Conservation (phyloP, 2,888 invertebrate species). For the Julus scandinavius region DNA sequence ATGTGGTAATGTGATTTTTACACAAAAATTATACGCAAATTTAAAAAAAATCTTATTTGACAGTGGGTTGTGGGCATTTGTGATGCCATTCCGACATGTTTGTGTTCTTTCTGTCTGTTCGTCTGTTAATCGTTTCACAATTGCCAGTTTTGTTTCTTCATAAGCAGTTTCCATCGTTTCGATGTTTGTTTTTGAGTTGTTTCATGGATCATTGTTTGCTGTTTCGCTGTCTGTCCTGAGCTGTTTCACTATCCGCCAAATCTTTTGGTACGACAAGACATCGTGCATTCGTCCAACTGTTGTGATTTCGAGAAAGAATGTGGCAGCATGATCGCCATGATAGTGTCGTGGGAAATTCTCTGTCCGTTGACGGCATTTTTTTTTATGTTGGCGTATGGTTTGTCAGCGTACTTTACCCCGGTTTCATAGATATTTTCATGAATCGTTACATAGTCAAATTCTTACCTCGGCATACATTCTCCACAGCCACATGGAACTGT, state of each 20-base stretch:
- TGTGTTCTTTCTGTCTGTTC: neutral
- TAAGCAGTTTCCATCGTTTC: slow-evolving; percentile 1
- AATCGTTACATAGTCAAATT: slow-evolving; percentile 13
- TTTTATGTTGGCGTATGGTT: slow-evolving; percentile 6
- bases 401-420: neutral
- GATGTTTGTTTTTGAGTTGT: slow-evolving; percentile 19
- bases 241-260: neutral
- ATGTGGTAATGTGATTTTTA: neutral
- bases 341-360: neutral
- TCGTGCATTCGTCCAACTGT: slow-evolving; percentile 26
- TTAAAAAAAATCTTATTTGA: neutral
- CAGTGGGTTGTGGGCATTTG: neutral
- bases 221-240: slow-evolving; percentile 1
- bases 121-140: neutral
- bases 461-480: slow-evolving; percentile 31
- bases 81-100: neutral
- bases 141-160: neutral
- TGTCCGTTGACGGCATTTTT: slow-evolving; percentile 15
- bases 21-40: neutral
- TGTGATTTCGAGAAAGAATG: slow-evolving; percentile 10
- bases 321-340: neutral
- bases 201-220: slow-evolving; percentile 21
- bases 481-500: slow-evolving; percentile 9
- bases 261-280: neutral
- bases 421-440: slow-evolving; percentile 33